Conservation (phyloP, 2,888 invertebrate species). For the Neoascia interrupta region DNA sequence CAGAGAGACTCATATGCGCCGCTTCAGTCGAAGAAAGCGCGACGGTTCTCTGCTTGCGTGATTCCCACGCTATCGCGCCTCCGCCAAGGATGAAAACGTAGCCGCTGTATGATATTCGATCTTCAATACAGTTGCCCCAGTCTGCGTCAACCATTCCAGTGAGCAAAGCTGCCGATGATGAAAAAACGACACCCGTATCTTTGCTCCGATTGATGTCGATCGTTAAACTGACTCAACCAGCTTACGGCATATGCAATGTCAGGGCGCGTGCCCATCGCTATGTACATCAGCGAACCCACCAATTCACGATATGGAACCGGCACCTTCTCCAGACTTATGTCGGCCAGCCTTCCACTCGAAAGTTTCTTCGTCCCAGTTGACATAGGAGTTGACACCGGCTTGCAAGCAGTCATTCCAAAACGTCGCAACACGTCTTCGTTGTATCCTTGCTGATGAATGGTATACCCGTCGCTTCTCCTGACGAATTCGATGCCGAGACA, state of each 20-base stretch:
- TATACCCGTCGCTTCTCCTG: neutral
- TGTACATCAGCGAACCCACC: constrained; percentile 9
- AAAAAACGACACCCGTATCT: no score
- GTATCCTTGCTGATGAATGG: constrained; percentile 3
- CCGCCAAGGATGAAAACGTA: neutral
- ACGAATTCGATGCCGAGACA: constrained; percentile 14
- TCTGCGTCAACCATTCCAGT: neutral
- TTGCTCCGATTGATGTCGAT: constrained; percentile 6
- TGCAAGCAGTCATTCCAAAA: constrained; percentile 7
- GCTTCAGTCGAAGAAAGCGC: neutral
- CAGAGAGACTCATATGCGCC: neutral
- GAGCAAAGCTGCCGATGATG: no score
- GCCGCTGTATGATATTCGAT: neutral
- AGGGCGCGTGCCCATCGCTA: constrained; percentile 8
- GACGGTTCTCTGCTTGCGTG: no score
- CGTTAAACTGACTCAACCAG: constrained; percentile 14
- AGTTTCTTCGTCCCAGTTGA: neutral
- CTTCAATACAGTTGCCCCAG: neutral
- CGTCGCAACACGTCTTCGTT: neutral
- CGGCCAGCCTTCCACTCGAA: neutral
- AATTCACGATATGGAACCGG: neutral
- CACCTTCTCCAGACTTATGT: no score
- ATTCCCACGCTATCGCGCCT: neutral
- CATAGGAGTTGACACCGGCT: neutral
- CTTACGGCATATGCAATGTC: constrained; percentile 10